Evolutionary conservation across 2,113 vertebrate genomes (phyloP).

Genomic region (Leiothrix lutea): DNA sequence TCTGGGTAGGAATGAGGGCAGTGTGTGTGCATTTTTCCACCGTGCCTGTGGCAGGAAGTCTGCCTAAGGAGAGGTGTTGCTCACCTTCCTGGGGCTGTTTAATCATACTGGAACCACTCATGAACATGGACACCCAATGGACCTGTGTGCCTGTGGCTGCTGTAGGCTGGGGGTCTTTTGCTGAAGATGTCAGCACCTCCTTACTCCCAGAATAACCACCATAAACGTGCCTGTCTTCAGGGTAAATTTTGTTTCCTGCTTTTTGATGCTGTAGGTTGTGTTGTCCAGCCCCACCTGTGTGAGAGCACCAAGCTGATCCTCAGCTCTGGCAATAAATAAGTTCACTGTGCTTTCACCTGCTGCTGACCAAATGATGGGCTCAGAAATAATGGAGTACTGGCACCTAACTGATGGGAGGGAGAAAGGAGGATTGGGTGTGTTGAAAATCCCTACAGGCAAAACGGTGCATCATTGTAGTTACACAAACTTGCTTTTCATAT

Average conservation of each 20-base stretch:
- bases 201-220: not conserved
- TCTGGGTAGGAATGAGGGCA: not conserved
- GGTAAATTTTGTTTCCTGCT: not conserved
- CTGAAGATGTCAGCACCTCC: not conserved
- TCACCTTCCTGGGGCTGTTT: not conserved
- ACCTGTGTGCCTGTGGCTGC: not conserved
- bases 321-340: accelerated
- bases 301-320: not conserved
- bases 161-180: not conserved
- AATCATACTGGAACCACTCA: not conserved
- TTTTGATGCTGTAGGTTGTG: not conserved
- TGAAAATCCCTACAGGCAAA: not conserved
- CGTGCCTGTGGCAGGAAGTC: not conserved
- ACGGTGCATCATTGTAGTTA: not conserved
- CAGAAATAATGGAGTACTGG: not conserved
- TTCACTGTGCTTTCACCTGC: not conserved
- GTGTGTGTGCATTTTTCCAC: not conserved
- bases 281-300: not conserved
- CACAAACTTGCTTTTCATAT: not conserved
- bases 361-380: not conserved
- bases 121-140: accelerated
- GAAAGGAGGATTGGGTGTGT: not conserved
- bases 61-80: not conserved
- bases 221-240: not conserved
- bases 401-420: not conserved